These are phyloP conservation scores for Poicephalus gulielmi DNA, from an alignment of 2,113 vertebrate genomes.

Conservation along the genomic window DNA sequence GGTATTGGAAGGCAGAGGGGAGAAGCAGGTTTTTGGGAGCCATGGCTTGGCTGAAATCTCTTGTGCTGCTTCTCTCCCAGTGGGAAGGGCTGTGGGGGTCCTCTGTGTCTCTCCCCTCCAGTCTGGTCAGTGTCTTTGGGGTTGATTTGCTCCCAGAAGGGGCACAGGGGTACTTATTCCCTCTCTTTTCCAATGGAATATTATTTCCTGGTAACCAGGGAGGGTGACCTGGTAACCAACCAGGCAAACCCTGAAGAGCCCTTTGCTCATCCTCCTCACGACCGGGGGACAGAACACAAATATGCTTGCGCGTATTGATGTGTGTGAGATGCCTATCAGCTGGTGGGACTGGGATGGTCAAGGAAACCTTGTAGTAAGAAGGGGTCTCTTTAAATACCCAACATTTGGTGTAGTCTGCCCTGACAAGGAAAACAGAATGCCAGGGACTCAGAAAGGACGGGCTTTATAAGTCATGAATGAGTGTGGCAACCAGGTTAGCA, in stretches of 20 bases:
- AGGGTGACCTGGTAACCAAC: neutral
- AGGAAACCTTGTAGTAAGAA: neutral
- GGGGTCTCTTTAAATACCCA: neutral
- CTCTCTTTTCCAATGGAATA: neutral
- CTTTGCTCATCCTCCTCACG: neutral
- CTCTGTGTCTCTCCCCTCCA: neutral
- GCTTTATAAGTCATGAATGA: neutral
- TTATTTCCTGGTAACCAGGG: neutral
- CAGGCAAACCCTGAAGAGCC: neutral
- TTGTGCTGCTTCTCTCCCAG: neutral
- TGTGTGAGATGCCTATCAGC: neutral
- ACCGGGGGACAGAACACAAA: neutral
- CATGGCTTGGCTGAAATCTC: neutral
- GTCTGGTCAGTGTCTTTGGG: neutral
- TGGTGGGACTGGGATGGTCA: neutral
- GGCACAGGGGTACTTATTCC: neutral
- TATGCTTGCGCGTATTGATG: neutral
- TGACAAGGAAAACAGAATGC: neutral
- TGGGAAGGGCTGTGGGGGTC: neutral
- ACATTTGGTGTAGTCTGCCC: neutral
- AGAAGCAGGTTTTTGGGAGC: neutral
- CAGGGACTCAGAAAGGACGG: neutral
- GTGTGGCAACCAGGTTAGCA: neutral
- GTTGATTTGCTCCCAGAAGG: neutral
- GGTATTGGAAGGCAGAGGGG: neutral